These are phyloP conservation scores for Tenebrio molitor DNA, from an alignment of 1,140 invertebrate genomes.

Conservation along the genomic window DNA sequence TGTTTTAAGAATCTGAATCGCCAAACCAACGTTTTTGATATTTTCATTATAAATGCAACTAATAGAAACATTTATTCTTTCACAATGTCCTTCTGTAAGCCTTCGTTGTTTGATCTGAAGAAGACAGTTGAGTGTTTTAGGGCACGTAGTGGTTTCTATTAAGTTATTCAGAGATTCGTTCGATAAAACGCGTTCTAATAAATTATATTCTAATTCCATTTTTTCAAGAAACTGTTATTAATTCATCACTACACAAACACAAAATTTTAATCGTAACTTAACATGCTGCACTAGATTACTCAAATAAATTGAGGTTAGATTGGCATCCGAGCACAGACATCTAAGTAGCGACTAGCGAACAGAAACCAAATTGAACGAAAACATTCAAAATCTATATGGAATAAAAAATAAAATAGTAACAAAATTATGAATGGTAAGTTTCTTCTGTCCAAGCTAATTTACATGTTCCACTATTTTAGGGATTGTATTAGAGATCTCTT, in stretches of 20 bases:
- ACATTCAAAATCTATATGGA: too few species aligned
- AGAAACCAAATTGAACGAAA: neutral
- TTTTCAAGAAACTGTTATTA: too few species aligned
- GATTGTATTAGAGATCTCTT: too few species aligned
- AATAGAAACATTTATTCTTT: constrained; percentile 31
- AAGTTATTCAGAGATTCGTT: constrained; percentile 8
- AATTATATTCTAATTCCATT: neutral
- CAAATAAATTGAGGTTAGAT: neutral
- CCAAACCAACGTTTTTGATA: constrained; percentile 21
- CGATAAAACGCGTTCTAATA: neutral
- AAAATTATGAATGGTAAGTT: too few species aligned
- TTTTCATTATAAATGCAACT: neutral
- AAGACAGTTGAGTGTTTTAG: neutral
- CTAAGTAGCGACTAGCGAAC: neutral
- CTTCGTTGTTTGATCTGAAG: constrained; percentile 5
- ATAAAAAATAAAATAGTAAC: too few species aligned
- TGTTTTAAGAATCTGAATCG: constrained; percentile 19
- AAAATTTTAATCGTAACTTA: too few species aligned
- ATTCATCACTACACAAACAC: too few species aligned
- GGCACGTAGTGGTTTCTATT: neutral
- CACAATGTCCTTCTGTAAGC: neutral
- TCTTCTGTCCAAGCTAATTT: too few species aligned
- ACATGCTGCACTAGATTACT: too few species aligned
- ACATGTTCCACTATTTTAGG: too few species aligned
- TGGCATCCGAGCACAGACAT: too few species aligned